These are phyloP conservation scores for Drosophila erecta DNA, from an alignment of 1,140 invertebrate species.

Conservation along the genomic window DNA sequence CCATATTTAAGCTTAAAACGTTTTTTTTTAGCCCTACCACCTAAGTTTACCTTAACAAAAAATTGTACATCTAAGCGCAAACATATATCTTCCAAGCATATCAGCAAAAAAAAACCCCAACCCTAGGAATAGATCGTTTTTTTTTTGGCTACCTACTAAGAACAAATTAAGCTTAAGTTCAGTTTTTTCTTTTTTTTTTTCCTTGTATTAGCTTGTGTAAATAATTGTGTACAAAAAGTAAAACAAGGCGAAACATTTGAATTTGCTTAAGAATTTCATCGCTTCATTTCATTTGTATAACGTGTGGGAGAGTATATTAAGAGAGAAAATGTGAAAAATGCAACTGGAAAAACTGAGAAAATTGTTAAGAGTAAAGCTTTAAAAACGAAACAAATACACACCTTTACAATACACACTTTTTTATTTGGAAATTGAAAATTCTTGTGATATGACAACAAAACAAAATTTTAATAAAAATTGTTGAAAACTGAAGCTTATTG, in stretches of 20 bases:
- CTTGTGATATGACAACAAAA: conserved; percentile 76
- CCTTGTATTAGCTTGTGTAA: conserved; percentile 21
- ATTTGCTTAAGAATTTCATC: conserved; percentile 54
- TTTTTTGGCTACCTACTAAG: conserved; percentile 52
- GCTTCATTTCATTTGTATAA: conserved; percentile 12
- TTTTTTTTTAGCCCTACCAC: conserved; percentile 20
- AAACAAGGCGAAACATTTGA: conserved; percentile 47
- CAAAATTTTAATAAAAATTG: conserved; percentile 63
- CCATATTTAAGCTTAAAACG: conserved; percentile 14
- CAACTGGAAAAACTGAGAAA: conserved; percentile 55
- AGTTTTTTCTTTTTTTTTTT: conserved; percentile 36
- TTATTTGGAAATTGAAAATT: conserved; percentile 71
- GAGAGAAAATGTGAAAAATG: conserved; percentile 34
- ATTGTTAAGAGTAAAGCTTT: conserved; percentile 60
- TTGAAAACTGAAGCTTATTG: conserved; percentile 57
- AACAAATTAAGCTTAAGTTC: conserved; percentile 62
- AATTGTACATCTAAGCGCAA: conserved; percentile 7
- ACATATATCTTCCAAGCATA: conserved; percentile 62
- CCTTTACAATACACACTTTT: conserved; percentile 34
- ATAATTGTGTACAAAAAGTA: conserved; percentile 29
- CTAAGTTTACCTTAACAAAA: conserved; percentile 15
- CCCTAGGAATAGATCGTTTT: conserved; percentile 22
- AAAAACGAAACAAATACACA: conserved; percentile 38
- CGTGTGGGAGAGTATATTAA: not conserved
- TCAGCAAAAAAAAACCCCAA: conserved; percentile 36